Conservation (phyloP, 64 coral and sea anemone genomes). For the Montipora efflorescens region DNA sequence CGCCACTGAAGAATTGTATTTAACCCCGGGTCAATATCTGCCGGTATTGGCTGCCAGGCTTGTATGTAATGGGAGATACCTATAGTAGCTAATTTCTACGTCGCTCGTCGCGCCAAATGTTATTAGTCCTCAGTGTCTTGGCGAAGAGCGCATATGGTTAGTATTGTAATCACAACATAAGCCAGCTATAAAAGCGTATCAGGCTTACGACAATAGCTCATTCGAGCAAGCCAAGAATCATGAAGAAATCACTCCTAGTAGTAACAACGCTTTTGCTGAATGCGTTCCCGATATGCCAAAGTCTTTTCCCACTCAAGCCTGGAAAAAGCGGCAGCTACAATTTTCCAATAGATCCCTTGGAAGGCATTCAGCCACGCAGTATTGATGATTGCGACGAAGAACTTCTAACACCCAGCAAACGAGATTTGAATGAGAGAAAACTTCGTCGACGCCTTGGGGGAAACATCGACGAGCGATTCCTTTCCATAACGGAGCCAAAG, state of each 20-base stretch:
- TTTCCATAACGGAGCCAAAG: constrained; percentile 12
- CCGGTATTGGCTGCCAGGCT: not conserved
- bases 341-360: not conserved
- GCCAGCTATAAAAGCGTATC: constrained; percentile 37
- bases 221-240: not conserved
- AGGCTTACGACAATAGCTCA: not conserved
- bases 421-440: constrained; percentile 37
- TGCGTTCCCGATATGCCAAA: not conserved
- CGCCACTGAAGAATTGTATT: constrained; percentile 25
- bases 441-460: not conserved
- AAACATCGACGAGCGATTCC: constrained; percentile 9
- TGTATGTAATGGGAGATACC: constrained; percentile 34
- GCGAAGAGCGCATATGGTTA: not conserved
- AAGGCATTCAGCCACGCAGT: not conserved
- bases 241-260: not conserved
- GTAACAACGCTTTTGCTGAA: not conserved
- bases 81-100: not conserved
- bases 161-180: constrained; percentile 24
- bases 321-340: not conserved
- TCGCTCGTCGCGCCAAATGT: constrained; percentile 40
- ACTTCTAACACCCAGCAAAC: not conserved
- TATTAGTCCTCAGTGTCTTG: constrained; percentile 34
- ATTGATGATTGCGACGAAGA: constrained; percentile 23
- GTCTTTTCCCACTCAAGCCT: not conserved
- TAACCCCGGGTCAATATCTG: constrained; percentile 27